A percentile compares a stretch with the other conserved stretches of the same genome.
phyloP scores from a whole-genome alignment of 2,797 vertebrate genomes.

The Aplochiton taeniatus region DNA sequence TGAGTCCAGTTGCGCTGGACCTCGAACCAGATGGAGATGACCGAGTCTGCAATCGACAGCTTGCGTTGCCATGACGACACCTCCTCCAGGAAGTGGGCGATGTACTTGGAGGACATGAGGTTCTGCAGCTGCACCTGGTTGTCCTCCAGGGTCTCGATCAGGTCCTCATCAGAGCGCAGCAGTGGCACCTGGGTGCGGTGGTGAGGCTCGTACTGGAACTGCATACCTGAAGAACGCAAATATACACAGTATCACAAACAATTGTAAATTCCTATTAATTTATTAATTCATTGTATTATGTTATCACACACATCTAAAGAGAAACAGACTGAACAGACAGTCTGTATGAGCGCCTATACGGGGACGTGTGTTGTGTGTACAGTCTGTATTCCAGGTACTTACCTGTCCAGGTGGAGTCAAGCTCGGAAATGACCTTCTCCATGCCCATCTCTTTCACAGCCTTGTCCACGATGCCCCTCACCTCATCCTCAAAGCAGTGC shows the following conservation, averaged over 20 bases:
- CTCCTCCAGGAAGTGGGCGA: conserved; percentile 90
- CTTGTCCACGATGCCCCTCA: conserved; percentile 89
- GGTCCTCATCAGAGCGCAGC: conserved; percentile 83
- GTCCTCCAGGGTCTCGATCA: conserved; percentile 92
- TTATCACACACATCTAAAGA: no score
- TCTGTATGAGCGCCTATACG: not conserved
- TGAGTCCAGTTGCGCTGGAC: conserved; percentile 93
- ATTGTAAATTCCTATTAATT: not conserved
- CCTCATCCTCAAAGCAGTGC: conserved; percentile 90
- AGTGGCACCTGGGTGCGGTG: conserved; percentile 76
- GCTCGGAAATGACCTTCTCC: conserved; percentile 90
- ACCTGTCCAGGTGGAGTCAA: conserved; percentile 87
- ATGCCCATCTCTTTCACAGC: conserved; percentile 93
- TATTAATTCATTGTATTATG: no score
- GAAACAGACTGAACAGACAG: no score
- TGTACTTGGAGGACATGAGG: conserved; percentile 85
- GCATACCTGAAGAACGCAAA: conserved; percentile 69
- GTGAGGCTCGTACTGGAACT: conserved; percentile 89
- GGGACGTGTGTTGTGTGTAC: not conserved
- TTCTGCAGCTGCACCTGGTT: conserved; percentile 95
- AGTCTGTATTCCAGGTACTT: not conserved
- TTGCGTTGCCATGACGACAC: conserved; percentile 90
- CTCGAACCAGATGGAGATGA: conserved; percentile 92
- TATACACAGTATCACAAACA: not conserved
- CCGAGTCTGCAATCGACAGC: conserved; percentile 80